Base-by-base conservation (phyloP, 2,888 invertebrate genomes). In the Chrysolina americana region DNA sequence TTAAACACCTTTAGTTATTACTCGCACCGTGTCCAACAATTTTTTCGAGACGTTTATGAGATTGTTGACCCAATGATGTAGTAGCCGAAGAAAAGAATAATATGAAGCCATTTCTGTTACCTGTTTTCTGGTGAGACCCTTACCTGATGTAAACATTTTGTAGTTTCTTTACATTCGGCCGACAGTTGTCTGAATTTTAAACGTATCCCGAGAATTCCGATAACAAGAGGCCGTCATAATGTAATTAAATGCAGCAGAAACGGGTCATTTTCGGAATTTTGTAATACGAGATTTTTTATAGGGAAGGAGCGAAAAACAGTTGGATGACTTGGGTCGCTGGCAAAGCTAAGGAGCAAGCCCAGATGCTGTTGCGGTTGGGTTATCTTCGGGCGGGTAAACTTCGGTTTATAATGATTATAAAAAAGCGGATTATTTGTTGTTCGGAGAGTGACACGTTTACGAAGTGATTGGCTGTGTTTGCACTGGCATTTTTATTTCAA, bases 111-210 rank as follows among this genome's bases (percentile, higher is more conserved):
- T 78, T 79, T 70, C 73, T 66, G 73, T 74, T 79, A 79, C 78
- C 78, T 79, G 78, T 79, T 77, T 73, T 70, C 65, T 71, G 71
- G 76, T 73, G 76, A 77, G 78, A 77, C 68, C 76, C 75, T 79
- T 77, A 77, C 78, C 77, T 77, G 74, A 70, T 73, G 78, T 79
- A 73, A 76, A 76, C 77, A 76, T 79, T 76, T 77, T 71, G 77
- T 79, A 70, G 70, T 74, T 76, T 78, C 66, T 73, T 78, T 78
- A 73, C 70, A 70, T 73, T 65, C 50, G 73, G 73, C 64, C 70
- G 78, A 70, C 78, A 76, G 76, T 76, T 76, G 76, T 76, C 76
- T 73, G 76, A 76, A 76, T 76, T 76, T 76, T 71, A 73, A 76
- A 76, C 68, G 76, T 62, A 68, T 70, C 76, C 65, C 68, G 71